These are phyloP conservation scores for Campylorhamphus procurvoides DNA, from an alignment of 2,113 vertebrate species.

Conservation along the genomic window DNA sequence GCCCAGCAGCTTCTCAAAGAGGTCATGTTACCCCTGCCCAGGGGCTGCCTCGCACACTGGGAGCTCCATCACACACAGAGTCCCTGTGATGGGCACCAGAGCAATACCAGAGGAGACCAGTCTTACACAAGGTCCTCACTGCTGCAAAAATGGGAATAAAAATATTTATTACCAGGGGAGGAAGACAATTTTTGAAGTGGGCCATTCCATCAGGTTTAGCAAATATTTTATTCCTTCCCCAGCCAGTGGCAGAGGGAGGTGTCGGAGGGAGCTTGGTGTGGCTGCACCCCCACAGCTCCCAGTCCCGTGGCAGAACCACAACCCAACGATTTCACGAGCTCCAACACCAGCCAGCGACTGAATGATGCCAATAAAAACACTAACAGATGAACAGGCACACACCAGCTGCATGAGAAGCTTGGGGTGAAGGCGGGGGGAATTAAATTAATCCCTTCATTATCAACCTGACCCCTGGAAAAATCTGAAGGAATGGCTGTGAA, in stretches of 20 bases:
- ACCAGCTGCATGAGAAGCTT: slow-evolving; percentile 33
- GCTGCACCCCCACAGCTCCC: neutral
- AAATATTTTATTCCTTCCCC: neutral
- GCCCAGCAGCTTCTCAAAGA: neutral
- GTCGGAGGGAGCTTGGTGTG: accelerated
- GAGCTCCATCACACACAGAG: accelerated
- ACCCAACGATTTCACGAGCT: neutral
- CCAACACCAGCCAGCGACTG: neutral
- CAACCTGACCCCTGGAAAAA: slow-evolving; percentile 60
- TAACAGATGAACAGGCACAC: slow-evolving; percentile 58
- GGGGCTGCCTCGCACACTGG: neutral
- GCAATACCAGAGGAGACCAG: neutral
- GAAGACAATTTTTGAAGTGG: neutral
- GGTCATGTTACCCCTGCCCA: accelerated
- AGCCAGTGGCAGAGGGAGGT: accelerated
- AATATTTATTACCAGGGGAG: accelerated
- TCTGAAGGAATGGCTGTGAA: slow-evolving; percentile 46
- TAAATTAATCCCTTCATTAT: slow-evolving; percentile 71
- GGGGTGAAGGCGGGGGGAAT: slow-evolving; percentile 10
- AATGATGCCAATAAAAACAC: slow-evolving; percentile 45
- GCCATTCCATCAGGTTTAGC: neutral
- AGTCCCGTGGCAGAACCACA: neutral
- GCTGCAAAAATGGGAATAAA: neutral
- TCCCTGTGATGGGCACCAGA: neutral
- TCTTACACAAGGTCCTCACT: accelerated